Base-by-base conservation (phyloP, 2,797 vertebrate genomes). In the Fistularia commersonii region DNA sequence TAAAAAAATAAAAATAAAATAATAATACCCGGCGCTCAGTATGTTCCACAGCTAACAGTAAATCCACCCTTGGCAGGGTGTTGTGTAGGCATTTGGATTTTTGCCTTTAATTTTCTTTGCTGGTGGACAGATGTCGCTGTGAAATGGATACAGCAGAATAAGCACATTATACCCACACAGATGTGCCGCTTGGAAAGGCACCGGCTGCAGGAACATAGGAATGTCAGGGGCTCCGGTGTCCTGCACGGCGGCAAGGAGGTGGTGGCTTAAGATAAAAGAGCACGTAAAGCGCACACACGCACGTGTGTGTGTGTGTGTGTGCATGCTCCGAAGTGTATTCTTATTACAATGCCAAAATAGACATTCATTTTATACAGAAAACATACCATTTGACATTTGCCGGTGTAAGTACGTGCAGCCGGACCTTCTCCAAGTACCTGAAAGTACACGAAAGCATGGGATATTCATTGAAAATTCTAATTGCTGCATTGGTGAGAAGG, bases 121-220 rank as follows among this genome's bases (percentile, higher is more conserved):
- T 54, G 52, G 56, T 69, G 76, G 81, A 84, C 86, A 85, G 86
- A 88, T 85, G 86, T 87, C 81, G 76, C 80, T 61, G 75, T 73
- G 83, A 87, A 84, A 87, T 78, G 80, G 83, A 85, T 83, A 81
- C 48, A 64, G 70, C 77, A 66, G 77, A 71, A 77, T 59, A 66
- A 72, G 77, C 80, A 70, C 62, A 70, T 78, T 66, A 78, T 82
- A 71, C 66, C 74, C 68, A 53, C 72, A 54, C 81, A 82, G 84
- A 87, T 84, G 84, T 81, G 78, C 58, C 31, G 0, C 37, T 59
- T 58, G 54, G 54, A n/a, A n/a, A n/a, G n/a, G n/a, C n/a, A n/a
- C n/a, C n/a, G 51, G 57, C 72, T 61, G 62, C 52, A 45, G n/a
- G 37, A 41, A 36, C 43, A 32, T 56, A 45, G 50, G 57, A 36